Conservation (phyloP, 2,888 invertebrate genomes). For the Theodoxus fluviatilis region DNA sequence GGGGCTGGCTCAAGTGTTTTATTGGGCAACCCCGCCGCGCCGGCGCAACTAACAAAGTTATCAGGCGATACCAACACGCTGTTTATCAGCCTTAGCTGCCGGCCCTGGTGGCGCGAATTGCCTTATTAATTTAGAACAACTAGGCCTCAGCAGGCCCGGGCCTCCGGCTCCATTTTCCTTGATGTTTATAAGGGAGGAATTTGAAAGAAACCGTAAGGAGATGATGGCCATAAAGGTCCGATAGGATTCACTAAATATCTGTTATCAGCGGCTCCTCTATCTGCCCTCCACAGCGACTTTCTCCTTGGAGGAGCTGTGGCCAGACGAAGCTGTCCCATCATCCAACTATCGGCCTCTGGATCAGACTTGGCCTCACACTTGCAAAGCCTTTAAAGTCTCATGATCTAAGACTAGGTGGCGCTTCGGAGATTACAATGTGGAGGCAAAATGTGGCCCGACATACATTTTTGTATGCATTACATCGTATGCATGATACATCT, state of each 20-base stretch:
- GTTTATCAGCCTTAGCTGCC: constrained; percentile 17
- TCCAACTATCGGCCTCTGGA: too few relatives aligned
- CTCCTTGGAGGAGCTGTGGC: too few relatives aligned
- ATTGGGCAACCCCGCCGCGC: constrained; percentile 13
- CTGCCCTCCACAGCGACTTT: too few relatives aligned
- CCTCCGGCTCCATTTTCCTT: constrained; percentile 22
- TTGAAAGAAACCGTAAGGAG: background rate
- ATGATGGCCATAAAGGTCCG: constrained; percentile 22
- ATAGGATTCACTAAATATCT: constrained; percentile 20
- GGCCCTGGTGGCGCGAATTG: constrained; percentile 9
- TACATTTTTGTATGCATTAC: too few relatives aligned
- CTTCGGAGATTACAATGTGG: too few relatives aligned
- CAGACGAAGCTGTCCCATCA: too few relatives aligned
- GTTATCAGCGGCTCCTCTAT: constrained; percentile 19
- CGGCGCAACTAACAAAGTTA: constrained; percentile 23
- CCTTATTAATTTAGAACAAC: constrained; percentile 25
- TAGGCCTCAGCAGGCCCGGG: background rate
- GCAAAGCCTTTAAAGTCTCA: too few relatives aligned
- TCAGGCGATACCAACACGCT: constrained; percentile 20
- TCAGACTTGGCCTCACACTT: too few relatives aligned
- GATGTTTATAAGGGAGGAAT: constrained; percentile 17
- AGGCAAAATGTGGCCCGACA: too few relatives aligned
- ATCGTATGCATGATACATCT: too few relatives aligned
- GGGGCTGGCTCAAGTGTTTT: constrained; percentile 24
- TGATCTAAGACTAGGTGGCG: too few relatives aligned